Evolutionary conservation across 2,888 invertebrate species (phyloP).

Genomic region (Pinctada fucata): DNA sequence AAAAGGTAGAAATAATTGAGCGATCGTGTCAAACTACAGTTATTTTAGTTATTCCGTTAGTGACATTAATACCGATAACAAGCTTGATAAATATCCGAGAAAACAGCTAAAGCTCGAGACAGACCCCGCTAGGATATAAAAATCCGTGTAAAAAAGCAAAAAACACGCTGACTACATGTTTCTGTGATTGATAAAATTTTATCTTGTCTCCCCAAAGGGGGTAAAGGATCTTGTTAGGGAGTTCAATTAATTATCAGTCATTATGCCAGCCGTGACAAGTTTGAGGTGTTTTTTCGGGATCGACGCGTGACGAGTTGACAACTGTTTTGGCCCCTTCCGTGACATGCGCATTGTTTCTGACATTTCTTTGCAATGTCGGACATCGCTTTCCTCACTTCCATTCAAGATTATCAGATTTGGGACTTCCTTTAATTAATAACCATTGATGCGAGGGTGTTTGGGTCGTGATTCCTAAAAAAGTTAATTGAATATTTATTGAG

Average conservation of each 20-base stretch:
- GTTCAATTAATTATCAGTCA: constrained; percentile 18
- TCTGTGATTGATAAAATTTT: neutral
- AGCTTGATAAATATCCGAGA: no score
- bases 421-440: constrained; percentile 21
- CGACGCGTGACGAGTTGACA: constrained; percentile 14
- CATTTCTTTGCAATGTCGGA: constrained; percentile 23
- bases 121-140: neutral
- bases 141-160: neutral
- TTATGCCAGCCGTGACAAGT: constrained; percentile 1
- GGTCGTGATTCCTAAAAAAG: neutral
- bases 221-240: neutral
- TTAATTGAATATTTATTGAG: constrained; percentile 27
- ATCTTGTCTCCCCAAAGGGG: neutral
- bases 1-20: no score
- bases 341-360: constrained; percentile 30
- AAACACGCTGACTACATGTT: neutral
- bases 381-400: neutral
- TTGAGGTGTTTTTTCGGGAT: constrained; percentile 11
- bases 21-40: no score
- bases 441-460: constrained; percentile 19
- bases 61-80: no score
- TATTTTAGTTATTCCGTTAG: no score
- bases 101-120: no score
- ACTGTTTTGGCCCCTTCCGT: constrained; percentile 18
- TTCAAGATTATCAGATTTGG: constrained; percentile 4